Percentiles rank a stretch among this genome's conserved stretches.
phyloP scores from a whole-genome alignment of 2,797 vertebrate genomes.

The Crotalus adamanteus region DNA sequence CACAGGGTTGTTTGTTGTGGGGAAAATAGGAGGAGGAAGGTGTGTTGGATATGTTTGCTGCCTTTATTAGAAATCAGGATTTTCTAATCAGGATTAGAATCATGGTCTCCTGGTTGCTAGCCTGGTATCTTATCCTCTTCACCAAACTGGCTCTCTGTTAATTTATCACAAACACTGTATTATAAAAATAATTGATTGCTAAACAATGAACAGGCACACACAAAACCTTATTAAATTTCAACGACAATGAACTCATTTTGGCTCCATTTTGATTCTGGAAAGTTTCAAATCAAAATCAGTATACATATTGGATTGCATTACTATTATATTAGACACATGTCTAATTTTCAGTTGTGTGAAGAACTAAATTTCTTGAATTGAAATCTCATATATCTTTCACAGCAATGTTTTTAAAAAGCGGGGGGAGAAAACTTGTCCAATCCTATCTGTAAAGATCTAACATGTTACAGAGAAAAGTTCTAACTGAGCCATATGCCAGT shows the following conservation, averaged over 20 bases:
- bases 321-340: background rate
- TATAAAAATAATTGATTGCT: background rate
- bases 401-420: background rate
- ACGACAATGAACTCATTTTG: background rate
- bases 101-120: background rate
- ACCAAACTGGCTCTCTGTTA: background rate
- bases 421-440: background rate
- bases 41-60: no score
- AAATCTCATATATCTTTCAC: background rate
- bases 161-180: background rate
- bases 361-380: background rate
- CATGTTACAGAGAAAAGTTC: background rate
- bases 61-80: no score
- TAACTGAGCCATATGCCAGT: background rate
- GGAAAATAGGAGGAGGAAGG: no score
- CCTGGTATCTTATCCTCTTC: background rate
- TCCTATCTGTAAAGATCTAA: background rate
- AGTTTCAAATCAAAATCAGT: background rate
- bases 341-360: background rate
- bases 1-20: no score
- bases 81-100: background rate
- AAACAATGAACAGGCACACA: no score
- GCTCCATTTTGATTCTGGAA: background rate
- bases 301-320: background rate
- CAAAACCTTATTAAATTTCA: background rate